A percentile compares a stretch with the other conserved stretches of the same genome.
Conservation (phyloP, 2,797 vertebrate species). For the Oryzias dopingdopingensis region DNA sequence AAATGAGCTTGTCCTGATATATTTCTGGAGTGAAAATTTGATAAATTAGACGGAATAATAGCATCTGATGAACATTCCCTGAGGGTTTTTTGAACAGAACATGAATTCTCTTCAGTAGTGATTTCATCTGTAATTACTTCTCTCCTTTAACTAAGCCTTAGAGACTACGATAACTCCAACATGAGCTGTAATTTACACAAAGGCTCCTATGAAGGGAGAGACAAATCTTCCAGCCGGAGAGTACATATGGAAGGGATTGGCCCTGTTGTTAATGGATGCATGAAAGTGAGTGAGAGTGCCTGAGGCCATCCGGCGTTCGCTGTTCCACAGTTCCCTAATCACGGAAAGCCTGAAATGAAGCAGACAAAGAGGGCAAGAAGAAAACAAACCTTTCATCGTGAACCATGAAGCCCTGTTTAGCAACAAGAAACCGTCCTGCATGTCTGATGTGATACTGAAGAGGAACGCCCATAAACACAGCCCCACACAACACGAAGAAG, state of each 20-base stretch:
- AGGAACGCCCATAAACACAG: background rate
- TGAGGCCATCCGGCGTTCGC: conserved; percentile 22
- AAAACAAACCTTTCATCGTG: conserved; percentile 60
- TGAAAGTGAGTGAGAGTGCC: conserved; percentile 51
- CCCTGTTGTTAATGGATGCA: conserved; percentile 48
- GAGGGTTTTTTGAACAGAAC: conserved; percentile 3
- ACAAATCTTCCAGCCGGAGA: conserved; percentile 30
- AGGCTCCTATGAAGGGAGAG: conserved; percentile 28
- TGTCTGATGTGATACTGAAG: background rate
- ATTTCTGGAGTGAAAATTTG: conserved; percentile 7
- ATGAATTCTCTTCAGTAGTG: conserved; percentile 18
- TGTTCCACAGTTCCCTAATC: conserved; percentile 52
- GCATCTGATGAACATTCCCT: background rate
- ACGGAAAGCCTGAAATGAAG: conserved; percentile 57
- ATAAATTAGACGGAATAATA: conserved; percentile 17
- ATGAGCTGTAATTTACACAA: conserved; percentile 42
- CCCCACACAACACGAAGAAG: background rate
- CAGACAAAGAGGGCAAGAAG: conserved; percentile 47
- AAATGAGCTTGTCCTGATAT: conserved; percentile 16
- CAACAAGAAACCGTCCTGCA: conserved; percentile 9
- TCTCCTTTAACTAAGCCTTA: conserved; percentile 27
- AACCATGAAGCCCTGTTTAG: conserved; percentile 43
- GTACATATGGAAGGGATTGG: conserved; percentile 60
- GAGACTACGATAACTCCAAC: conserved; percentile 38
- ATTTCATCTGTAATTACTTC: conserved; percentile 25